Percentiles rank a stretch among this genome's conserved stretches.
Conservation (phyloP, 2,113 vertebrate species). For the Athene noctua region DNA sequence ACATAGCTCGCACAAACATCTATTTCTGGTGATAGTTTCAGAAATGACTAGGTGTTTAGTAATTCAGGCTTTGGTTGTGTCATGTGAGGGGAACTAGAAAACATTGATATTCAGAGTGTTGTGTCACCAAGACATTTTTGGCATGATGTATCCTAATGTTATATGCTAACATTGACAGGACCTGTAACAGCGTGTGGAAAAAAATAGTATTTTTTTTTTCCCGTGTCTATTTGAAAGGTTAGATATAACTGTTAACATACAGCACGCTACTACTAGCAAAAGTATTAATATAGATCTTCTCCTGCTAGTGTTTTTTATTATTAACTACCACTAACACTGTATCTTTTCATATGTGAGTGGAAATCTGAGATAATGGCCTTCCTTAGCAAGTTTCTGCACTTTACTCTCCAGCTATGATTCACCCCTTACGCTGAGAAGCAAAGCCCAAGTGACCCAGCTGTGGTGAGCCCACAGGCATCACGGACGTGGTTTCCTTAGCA, state of each 20-base stretch:
- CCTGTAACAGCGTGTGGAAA: neutral
- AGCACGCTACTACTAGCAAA: neutral
- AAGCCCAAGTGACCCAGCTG: conserved; percentile 47
- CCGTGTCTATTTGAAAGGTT: neutral
- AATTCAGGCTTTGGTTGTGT: neutral
- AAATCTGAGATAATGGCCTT: neutral
- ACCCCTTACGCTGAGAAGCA: neutral
- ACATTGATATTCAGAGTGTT: neutral
- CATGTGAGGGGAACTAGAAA: neutral
- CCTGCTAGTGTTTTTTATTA: neutral
- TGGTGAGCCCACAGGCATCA: conserved; percentile 10
- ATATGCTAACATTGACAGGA: neutral
- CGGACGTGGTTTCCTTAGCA: conserved; percentile 57
- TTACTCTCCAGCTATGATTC: neutral
- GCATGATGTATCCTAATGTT: neutral
- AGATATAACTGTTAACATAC: neutral
- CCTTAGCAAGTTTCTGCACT: neutral
- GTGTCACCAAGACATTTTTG: neutral
- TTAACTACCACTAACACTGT: neutral
- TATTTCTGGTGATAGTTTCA: neutral
- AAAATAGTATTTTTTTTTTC: neutral
- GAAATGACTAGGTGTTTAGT: neutral
- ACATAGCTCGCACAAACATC: neutral
- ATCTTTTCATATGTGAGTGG: neutral
- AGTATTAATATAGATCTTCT: neutral